Conservation (phyloP, 2,113 vertebrate species). For the Eurypyga helias region DNA sequence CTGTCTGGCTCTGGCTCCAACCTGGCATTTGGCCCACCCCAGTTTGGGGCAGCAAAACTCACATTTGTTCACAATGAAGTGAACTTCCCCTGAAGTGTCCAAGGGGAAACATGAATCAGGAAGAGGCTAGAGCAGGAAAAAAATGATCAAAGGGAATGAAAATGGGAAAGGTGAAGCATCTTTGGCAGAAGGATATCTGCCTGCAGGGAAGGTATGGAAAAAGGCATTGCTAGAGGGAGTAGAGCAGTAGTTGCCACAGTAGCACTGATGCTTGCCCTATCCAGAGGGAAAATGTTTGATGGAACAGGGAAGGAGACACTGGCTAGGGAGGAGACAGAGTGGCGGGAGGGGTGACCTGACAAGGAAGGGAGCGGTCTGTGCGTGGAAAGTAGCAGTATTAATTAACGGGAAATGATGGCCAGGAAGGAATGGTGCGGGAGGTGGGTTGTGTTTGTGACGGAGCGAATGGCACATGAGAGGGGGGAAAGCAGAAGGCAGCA, state of each 20-base stretch:
- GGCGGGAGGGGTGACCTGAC: background rate
- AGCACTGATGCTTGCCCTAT: background rate
- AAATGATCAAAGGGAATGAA: background rate
- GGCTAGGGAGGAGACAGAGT: background rate
- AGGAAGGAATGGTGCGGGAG: fast-evolving
- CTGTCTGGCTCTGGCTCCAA: background rate
- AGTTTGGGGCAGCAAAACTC: background rate
- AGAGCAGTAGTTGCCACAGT: background rate
- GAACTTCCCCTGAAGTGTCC: no score
- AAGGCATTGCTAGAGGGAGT: background rate
- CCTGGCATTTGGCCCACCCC: background rate
- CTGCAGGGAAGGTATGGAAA: background rate
- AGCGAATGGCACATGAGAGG: fast-evolving
- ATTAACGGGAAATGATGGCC: background rate
- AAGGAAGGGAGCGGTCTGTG: background rate
- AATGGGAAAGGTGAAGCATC: background rate
- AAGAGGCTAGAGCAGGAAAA: background rate
- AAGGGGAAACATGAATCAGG: background rate
- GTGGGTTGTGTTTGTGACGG: background rate
- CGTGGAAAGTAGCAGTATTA: background rate
- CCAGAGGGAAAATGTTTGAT: background rate
- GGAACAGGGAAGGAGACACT: background rate
- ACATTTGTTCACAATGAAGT: fast-evolving
- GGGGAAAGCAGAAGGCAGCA: background rate
- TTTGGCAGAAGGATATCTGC: background rate